Evolutionary conservation across 2,797 vertebrate species (phyloP).

Genomic region (Schizopygopsis malacanthus): DNA sequence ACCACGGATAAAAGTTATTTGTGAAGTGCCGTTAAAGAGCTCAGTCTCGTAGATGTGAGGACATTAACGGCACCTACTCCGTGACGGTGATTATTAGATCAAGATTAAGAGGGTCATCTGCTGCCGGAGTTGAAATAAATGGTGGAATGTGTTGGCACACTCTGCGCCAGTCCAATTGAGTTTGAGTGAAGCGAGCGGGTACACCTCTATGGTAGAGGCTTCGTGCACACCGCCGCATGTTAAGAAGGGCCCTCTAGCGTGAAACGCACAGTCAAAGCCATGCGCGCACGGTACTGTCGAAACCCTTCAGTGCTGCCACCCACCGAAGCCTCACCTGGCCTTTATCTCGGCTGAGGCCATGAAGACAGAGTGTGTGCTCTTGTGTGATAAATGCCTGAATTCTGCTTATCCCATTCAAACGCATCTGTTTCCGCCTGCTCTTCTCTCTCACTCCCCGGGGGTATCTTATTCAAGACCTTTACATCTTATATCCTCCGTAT

Average conservation of each 20-base stretch:
- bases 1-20: constrained; percentile 33
- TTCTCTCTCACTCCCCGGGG: constrained; percentile 21
- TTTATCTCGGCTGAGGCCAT: constrained; percentile 57
- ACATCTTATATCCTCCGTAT: constrained; percentile 22
- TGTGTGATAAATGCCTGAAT: constrained; percentile 58
- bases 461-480: constrained; percentile 32
- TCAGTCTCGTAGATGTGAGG: constrained; percentile 77
- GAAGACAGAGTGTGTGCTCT: constrained; percentile 55
- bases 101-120: constrained; percentile 65
- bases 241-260: constrained; percentile 40
- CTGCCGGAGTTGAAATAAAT: constrained; percentile 66
- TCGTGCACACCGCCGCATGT: constrained; percentile 11
- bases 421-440: constrained; percentile 54
- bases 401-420: constrained; percentile 55
- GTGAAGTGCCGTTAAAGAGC: constrained; percentile 51
- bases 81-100: constrained; percentile 71
- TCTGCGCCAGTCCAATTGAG: constrained; percentile 66
- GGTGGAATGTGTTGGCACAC: constrained; percentile 70
- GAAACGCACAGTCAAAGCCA: constrained; percentile 25
- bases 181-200: constrained; percentile 60
- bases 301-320: constrained; percentile 51
- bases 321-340: constrained; percentile 56
- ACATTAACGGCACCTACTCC: constrained; percentile 72
- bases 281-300: constrained; percentile 12
- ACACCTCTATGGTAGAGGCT: constrained; percentile 30